Evolutionary conservation across 2,113 vertebrate genomes (phyloP), one percentile per base, ranked within the genome.

Genomic region (Rhipidura dahli): DNA sequence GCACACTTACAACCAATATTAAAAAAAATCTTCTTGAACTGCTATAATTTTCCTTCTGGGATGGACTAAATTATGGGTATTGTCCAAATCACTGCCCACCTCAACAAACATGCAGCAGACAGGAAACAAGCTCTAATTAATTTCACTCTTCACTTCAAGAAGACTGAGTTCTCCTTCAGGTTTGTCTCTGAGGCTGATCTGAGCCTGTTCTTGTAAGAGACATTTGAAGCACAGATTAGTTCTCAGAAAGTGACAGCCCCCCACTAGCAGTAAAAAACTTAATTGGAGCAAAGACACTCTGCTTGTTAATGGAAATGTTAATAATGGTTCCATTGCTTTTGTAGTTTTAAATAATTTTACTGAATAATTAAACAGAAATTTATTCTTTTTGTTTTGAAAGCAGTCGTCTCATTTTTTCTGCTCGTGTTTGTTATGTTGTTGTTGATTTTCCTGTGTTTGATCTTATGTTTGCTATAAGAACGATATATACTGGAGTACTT

Each of bases 331-430:
- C 18, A 28, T 14, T 59, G 40, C 13, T 81, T 83, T 82, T 77
- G 59, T 64, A 66, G 59, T 82, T 96, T 96, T 60, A 81, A 77
- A 45, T n/a, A 37, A 65, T 93, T 95, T 93, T 87, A 64, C 61
- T 73, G 72, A 96, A 92, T 93, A 93, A 94, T 95, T 94, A 78
- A 95, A 54, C 21, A 89, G 37, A 17, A 78, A 71, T 75, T 76
- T 77, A 83, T 94, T 88, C 1, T 28, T 66, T 75, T n/a, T 21
- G 26, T 90, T 90, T 83, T 77, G 54, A 73, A 93, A 84, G 23
- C 23, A 40, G 22, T 35, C 13, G 5, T 79, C 35, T 66, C 23
- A 9, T n/a, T 80, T 49, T 49, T 84, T 65, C 80, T 79, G 26
- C 22, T 61, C 81, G 47, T 51, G 53, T 90, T 87, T 86, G 22